These are phyloP conservation scores for Aphidius colemani DNA, from an alignment of 2,888 invertebrate species.

Conservation along the genomic window DNA sequence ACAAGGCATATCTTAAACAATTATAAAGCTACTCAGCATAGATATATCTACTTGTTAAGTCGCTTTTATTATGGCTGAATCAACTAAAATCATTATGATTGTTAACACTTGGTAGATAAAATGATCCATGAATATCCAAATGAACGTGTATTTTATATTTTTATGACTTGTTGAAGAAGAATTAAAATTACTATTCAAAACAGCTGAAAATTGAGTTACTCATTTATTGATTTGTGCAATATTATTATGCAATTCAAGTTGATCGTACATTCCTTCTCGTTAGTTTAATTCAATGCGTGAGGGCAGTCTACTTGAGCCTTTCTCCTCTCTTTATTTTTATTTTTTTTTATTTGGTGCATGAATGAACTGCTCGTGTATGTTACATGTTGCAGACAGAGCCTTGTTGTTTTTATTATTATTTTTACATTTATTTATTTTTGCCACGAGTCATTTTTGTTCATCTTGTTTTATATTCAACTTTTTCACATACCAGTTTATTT, in stretches of 20 bases:
- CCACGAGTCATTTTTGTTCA: neutral
- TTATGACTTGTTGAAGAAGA: too few relatives aligned
- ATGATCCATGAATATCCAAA: too few relatives aligned
- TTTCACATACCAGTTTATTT: constrained; percentile 14
- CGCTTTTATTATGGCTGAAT: too few relatives aligned
- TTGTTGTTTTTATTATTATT: constrained; percentile 21
- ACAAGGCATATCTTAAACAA: too few relatives aligned
- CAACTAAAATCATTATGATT: too few relatives aligned
- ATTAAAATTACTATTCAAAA: too few relatives aligned
- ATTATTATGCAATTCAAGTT: constrained; percentile 41
- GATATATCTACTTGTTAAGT: too few relatives aligned
- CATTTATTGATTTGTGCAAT: constrained; percentile 20
- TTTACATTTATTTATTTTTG: constrained; percentile 15
- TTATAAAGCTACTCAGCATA: too few relatives aligned
- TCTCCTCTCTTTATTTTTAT: constrained; percentile 27
- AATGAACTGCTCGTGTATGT: constrained; percentile 43
- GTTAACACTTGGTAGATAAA: too few relatives aligned
- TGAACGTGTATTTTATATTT: too few relatives aligned
- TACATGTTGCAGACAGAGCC: constrained; percentile 24
- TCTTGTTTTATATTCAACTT: constrained; percentile 24
- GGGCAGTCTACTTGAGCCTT: constrained; percentile 38
- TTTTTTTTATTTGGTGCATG: constrained; percentile 37
- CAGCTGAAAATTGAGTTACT: constrained; percentile 37
- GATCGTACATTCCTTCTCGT: constrained; percentile 40
- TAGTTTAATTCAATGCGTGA: constrained; percentile 34